Base-by-base conservation (phyloP, 2,888 invertebrate species). In the Drosophila aldrichi region DNA sequence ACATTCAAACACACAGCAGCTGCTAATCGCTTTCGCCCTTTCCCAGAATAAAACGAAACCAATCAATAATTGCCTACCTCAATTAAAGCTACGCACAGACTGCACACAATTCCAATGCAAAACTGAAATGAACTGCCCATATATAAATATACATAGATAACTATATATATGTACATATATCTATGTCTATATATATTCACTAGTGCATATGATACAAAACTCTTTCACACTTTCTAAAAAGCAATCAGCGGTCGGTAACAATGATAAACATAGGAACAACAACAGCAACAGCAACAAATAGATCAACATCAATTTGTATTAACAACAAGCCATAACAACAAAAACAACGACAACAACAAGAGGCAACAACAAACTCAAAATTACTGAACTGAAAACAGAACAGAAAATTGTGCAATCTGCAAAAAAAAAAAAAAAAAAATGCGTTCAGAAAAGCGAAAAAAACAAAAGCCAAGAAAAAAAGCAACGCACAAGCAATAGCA, bases 261-360 rank as follows among this genome's bases (percentile, higher is more conserved):
- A 68, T 57, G 70, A 74, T 69, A 72, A 61, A 63, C 79, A 64
- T 44, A 55, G 40, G 36, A 10, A 46, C 64, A 48, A 29, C 49
- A 46, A 46, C 7, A 6, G 3, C 43, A 36, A 32, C 34, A 61
- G 49, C 68, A 74, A 69, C 69, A 82, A 82, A 86, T 77, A 86
- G 80, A 88, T 82, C 86, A 86, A 86, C 86, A 78, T 77, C 83
- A 88, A 85, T 88, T 83, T 82, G 88, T 86, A 77, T 70, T 48
- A 71, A 77, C 78, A 79, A 73, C 72, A 74, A 69, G 41, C 58
- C 58, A 57, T 18, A 55, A 41, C 57, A 72, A 22, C 52, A 74
- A 61, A 61, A 57, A 63, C 46, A 46, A 4, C 5, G 57, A 51
- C 69, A 73, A 70, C 68, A 81, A 74, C 38, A n/a, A 36, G 5